phyloP scores from a whole-genome alignment of 2,797 vertebrate genomes.

The Coranthus polyacanthus region DNA sequence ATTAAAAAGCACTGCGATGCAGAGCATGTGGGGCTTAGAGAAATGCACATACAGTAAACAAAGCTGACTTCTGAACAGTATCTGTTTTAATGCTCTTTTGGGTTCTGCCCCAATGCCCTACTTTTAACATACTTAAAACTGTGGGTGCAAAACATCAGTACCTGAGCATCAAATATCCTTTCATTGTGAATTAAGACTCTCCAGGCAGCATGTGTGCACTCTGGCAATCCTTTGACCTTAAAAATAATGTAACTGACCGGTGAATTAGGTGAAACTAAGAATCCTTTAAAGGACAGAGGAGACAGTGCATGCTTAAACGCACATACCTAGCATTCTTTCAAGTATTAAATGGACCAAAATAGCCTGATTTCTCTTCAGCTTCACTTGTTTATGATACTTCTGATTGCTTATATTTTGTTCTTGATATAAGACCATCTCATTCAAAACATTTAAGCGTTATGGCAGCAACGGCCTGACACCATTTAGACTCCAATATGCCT shows the following conservation, averaged over 20 bases:
- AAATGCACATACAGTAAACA: not conserved
- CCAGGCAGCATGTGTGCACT: not conserved
- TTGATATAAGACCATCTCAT: not conserved
- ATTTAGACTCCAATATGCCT: not conserved
- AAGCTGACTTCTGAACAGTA: no score
- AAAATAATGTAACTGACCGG: not conserved
- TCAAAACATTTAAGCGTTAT: slow-evolving; percentile 10
- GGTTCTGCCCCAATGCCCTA: not conserved
- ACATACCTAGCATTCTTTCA: slow-evolving; percentile 58
- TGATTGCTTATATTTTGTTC: not conserved
- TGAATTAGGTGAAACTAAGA: slow-evolving; percentile 23
- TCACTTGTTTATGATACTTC: slow-evolving; percentile 2
- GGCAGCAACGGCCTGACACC: not conserved
- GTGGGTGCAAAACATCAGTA: not conserved
- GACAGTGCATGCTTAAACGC: slow-evolving; percentile 8
- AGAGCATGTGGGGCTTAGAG: not conserved
- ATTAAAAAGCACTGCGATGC: not conserved
- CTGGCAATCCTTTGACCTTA: not conserved
- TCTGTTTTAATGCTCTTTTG: no score
- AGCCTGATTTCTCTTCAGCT: slow-evolving; percentile 28
- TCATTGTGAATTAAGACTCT: not conserved
- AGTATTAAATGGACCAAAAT: slow-evolving; percentile 54
- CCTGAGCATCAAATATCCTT: no score
- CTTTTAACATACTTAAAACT: not conserved
- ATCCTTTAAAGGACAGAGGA: slow-evolving; percentile 59